Base-by-base conservation (phyloP, 2,888 invertebrate genomes). In the Dicroscelio sp. region DNA sequence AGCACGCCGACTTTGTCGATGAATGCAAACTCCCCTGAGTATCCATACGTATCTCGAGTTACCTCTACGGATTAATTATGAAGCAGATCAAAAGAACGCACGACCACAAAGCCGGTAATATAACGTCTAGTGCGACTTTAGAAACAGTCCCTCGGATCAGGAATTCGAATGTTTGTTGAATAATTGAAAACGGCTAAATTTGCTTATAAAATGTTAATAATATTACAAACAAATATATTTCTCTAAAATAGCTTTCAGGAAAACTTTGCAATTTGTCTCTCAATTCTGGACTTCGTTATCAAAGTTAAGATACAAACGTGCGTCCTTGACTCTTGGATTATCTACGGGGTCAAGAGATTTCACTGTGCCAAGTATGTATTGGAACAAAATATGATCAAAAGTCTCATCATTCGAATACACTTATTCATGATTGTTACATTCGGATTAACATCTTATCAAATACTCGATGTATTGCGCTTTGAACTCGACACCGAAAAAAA, bases 41-140 rank as follows among this genome's bases (percentile, higher is more conserved):
- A 95, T 95, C 90, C 95, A 95, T 96, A 96, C 95, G 95, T 94
- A 94, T 96, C 96, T 96, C 96, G 95, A 95, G 96, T 96, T 96
- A 96, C 96, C 95, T 96, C 96, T 95, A 95, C 94, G 96, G 96
- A 96, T 96, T 96, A 96, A 96, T 96, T 96, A 96, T 96, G 95
- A 95, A 95, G 95, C 95, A 96, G 96, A 96, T 96, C 96, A 96
- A 96, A 96, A 96, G 96, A 96, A 95, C 96, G 96, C 94, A 94
- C 95, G 95, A 94, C 96, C 95, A 96, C 96, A 96, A 96, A 96
- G 96, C 96, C 95, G 86, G 93, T 95, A 94, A 95, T 94, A 95
- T 94, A 95, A 95, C 95, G 95, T 95, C 95, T 95, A 93, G 92
- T 90, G 90, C 92, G 92, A 86, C 92, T 93, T 93, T 86, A 87